Evolutionary conservation across 2,113 vertebrate genomes (phyloP), one percentile per base, ranked within the genome.

Genomic region (Nothocercus julius): DNA sequence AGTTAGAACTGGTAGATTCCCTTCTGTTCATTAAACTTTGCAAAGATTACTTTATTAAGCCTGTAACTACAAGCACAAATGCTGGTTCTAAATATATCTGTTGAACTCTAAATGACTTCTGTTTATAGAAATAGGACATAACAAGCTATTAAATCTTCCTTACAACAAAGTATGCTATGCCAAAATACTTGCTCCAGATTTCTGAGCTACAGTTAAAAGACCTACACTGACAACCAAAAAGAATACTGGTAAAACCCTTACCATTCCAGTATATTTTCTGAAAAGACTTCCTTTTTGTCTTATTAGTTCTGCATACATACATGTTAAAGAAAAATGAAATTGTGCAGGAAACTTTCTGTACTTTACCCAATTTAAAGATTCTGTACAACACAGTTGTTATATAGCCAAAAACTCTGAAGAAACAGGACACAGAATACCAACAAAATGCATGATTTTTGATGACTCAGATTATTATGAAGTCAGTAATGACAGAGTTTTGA

Each of bases 31-130:
- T 94, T 76, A 89, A 96, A 86, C 87, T 97, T 97, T 97, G 97
- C 91, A 87, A 91, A 91, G 97, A 98, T 96, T 97, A 96, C 97
- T 97, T 97, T 94, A 97, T 97, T 97, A 77, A 96, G 91, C 96
- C 95, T 95, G 92, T 95, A 97, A 96, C 90, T 88, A 97, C 96
- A 96, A 96, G 95, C 93, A 96, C 94, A 96, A 95, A 95, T 97
- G 96, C 93, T 97, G 93, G 88, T 97, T 97, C 97, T 98, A 98
- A 98, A 98, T 98, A 98, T 98, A 97, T 96, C 97, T 93, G 75
- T 62, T 98, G 97, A 98, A 98, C 97, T 98, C 96, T 92, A 97
- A 97, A 95, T 98, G 97, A 98, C 97, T 97, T 97, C 93, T 97
- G 96, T 95, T 97, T 96, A 95, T 97, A 97, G 97, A 97, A 98